phyloP scores from a whole-genome alignment of 2,888 invertebrate genomes.

The Monoplex corrugatus region DNA sequence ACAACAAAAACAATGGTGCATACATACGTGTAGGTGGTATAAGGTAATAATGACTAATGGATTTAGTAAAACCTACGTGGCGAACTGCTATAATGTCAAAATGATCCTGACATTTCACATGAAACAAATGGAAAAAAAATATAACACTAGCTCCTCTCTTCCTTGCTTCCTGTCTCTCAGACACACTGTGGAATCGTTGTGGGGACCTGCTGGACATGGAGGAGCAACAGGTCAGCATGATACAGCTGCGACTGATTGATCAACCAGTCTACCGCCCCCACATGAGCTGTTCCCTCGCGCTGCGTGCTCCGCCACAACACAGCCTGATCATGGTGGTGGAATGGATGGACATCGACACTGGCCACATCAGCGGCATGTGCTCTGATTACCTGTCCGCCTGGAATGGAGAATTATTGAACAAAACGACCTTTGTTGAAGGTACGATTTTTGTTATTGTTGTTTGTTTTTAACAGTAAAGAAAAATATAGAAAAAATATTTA shows the following conservation, averaged over 20 bases:
- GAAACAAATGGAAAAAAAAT: background rate
- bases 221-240: background rate
- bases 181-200: slow-evolving; percentile 26
- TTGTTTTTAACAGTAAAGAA: too few relatives aligned
- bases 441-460: too few relatives aligned
- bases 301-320: slow-evolving; percentile 44
- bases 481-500: too few relatives aligned
- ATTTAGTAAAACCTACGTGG: too few relatives aligned
- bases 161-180: background rate
- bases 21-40: too few relatives aligned
- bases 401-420: slow-evolving; percentile 7
- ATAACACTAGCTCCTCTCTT: background rate
- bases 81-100: too few relatives aligned
- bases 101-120: too few relatives aligned
- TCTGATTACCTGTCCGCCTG: slow-evolving; percentile 33
- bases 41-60: too few relatives aligned
- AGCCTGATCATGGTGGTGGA: slow-evolving; percentile 36
- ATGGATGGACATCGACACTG: slow-evolving; percentile 36
- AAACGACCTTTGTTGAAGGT: background rate
- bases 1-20: too few relatives aligned
- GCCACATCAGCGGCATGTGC: background rate
- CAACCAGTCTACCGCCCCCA: background rate
- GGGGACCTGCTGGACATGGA: slow-evolving; percentile 32
- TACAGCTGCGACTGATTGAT: slow-evolving; percentile 30
- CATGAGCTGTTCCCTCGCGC: slow-evolving; percentile 24